Evolutionary conservation across 2,888 invertebrate genomes (phyloP), one percentile per base, ranked within the genome.

Genomic region (Carpatolechia fugitivella): DNA sequence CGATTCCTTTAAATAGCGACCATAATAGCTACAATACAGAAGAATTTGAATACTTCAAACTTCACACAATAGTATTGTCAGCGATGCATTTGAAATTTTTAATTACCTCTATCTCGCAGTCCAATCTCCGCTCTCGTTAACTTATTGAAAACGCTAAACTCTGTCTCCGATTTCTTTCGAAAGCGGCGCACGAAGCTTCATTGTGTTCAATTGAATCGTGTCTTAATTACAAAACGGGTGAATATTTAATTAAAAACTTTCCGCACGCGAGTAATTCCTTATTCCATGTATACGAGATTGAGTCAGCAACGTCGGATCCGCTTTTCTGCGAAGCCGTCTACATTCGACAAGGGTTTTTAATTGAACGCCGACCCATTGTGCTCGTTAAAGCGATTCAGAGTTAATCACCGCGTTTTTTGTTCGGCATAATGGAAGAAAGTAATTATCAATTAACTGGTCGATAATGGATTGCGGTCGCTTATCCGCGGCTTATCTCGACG

Each of bases 171-270:
- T 80, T 82, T 82, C 77, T 81, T 82, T 82, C 61, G 72, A 79
- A 80, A 75, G 75, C 70, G 70, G 70, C 72, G 68, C 74, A 78
- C 76, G 73, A 76, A 80, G 72, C 77, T 76, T 78, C 71, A 80
- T 82, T 83, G 81, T 83, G 70, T 74, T 75, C 80, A 77, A 82
- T 84, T 80, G 78, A 84, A 85, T 84, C 76, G 78, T 79, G 79
- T 86, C 85, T 88, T 86, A 84, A 88, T 89, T 86, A 88, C 86
- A 79, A 85, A 85, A 84, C 83, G 77, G 80, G 80, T 86, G 86
- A 86, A 85, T 87, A 85, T 87, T 87, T 88, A 87, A 89, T 87
- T 88, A 86, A 88, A 87, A 88, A 87, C 78, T 89, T 86, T 83
- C 80, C 80, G 82, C 85, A 86, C 83, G 86, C 88, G 84, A 85